Conservation (phyloP, 1,140 invertebrate species). For the Lucilia cuprina region DNA sequence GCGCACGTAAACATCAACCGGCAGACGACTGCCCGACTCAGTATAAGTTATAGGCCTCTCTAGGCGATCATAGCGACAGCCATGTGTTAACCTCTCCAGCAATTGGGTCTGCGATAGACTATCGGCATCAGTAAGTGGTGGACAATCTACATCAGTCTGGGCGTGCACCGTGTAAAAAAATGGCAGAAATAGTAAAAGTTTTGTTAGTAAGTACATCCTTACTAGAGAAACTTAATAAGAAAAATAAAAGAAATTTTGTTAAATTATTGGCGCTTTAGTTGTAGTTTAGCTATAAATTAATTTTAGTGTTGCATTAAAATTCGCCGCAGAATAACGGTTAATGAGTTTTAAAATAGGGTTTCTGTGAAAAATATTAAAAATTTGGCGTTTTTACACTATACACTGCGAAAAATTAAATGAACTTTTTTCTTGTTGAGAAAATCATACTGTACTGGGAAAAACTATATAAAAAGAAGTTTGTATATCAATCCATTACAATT, state of each 20-base stretch:
- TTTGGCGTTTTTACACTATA: too few species aligned
- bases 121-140: slow-evolving; percentile 65
- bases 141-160: slow-evolving; percentile 63
- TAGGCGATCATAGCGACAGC: slow-evolving; percentile 78
- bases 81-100: slow-evolving; percentile 71
- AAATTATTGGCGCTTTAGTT: not conserved
- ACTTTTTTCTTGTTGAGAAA: too few species aligned
- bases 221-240: not conserved
- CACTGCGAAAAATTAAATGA: not conserved
- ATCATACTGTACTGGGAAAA: too few species aligned
- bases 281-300: not conserved
- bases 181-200: not conserved
- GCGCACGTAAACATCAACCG: slow-evolving; percentile 71
- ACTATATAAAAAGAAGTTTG: too few species aligned
- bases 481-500: too few species aligned
- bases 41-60: slow-evolving; percentile 68
- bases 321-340: not conserved
- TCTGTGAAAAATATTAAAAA: too few species aligned
- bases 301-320: not conserved
- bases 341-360: too few species aligned
- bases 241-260: not conserved
- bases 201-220: not conserved
- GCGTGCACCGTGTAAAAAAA: not conserved
- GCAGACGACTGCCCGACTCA: slow-evolving; percentile 56
- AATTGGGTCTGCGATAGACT: slow-evolving; percentile 76